These are phyloP conservation scores for Diabrotica undecimpunctata DNA, from an alignment of 1,140 invertebrate species.

Conservation along the genomic window DNA sequence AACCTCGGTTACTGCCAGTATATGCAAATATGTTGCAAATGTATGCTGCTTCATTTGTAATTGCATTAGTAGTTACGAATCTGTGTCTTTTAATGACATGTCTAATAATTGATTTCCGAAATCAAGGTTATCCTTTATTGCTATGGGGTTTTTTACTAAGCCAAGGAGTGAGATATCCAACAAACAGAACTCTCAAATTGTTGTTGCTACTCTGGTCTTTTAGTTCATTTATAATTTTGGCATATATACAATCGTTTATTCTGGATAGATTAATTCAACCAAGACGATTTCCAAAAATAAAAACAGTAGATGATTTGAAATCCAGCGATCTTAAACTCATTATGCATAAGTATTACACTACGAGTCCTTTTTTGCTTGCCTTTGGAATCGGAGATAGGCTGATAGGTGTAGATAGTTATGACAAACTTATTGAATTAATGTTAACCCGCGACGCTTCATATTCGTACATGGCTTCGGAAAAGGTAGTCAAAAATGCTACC, in stretches of 20 bases:
- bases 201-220: neutral
- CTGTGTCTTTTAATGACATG: neutral
- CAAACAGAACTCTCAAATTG: neutral
- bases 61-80: neutral
- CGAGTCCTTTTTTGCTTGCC: neutral
- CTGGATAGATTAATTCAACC: neutral
- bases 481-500: neutral
- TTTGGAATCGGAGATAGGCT: neutral
- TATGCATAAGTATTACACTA: neutral
- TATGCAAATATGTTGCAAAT: neutral
- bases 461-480: neutral
- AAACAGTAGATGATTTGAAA: neutral
- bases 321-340: neutral
- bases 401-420: neutral
- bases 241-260: neutral
- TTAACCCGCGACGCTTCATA: neutral
- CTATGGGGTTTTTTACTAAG: neutral
- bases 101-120: neutral
- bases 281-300: neutral
- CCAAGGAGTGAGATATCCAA: neutral
- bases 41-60: neutral
- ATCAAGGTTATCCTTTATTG: neutral
- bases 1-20: neutral
- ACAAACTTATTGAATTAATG: neutral
- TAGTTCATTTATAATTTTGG: neutral